Conservation (phyloP, 2,797 vertebrate genomes). For the Helicolenus hilgendorfi region DNA sequence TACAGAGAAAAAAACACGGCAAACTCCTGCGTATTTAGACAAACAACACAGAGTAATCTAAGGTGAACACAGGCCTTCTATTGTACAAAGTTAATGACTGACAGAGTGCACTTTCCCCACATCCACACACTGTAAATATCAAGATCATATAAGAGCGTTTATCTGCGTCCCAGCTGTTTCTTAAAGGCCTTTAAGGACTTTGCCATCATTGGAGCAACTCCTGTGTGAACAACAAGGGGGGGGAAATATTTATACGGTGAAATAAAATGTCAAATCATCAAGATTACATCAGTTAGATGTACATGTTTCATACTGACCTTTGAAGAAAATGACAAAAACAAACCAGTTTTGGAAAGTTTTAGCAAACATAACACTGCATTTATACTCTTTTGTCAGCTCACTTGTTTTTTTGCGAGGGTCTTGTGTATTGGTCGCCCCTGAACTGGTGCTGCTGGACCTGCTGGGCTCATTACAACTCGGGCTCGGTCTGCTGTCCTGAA, state of each 20-base stretch:
- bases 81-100: constrained; percentile 50
- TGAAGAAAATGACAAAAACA: background rate
- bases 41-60: constrained; percentile 48
- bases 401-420: constrained; percentile 91
- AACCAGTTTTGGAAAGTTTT: background rate
- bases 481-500: constrained; percentile 74
- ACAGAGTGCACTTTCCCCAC: constrained; percentile 41
- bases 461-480: constrained; percentile 55
- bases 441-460: constrained; percentile 62
- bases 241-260: background rate
- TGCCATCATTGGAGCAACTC: constrained; percentile 94
- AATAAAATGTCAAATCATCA: background rate
- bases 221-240: constrained; percentile 72
- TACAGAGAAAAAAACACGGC: constrained; percentile 28
- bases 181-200: constrained; percentile 93
- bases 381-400: constrained; percentile 72
- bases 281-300: background rate
- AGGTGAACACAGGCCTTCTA: constrained; percentile 32
- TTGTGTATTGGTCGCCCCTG: constrained; percentile 72
- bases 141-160: constrained; percentile 46
- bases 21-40: background rate
- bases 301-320: background rate
- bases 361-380: background rate
- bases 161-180: constrained; percentile 88
- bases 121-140: constrained; percentile 11